Percentiles rank a stretch among this genome's conserved stretches.
Evolutionary conservation across 2,888 invertebrate genomes (phyloP).

Genomic region (Drosophila diplacantha): DNA sequence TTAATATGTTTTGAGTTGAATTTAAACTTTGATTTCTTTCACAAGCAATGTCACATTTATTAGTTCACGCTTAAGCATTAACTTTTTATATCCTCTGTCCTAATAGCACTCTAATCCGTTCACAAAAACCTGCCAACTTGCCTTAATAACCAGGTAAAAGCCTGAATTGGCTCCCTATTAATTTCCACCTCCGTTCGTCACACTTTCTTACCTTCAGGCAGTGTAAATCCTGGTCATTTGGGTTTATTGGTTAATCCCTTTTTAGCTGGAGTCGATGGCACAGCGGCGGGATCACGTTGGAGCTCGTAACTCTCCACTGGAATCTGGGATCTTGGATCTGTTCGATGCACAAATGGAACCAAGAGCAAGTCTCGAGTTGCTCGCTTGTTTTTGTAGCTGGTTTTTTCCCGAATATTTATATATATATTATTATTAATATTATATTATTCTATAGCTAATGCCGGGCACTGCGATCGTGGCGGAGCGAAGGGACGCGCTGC

Average conservation of each 20-base stretch:
- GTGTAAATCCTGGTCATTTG: conserved; percentile 53
- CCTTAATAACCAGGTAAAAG: no score
- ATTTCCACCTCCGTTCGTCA: background rate
- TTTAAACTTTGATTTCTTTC: background rate
- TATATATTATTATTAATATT: conserved; percentile 6
- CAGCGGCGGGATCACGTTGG: conserved; percentile 22
- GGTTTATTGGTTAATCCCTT: conserved; percentile 49
- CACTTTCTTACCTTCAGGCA: conserved; percentile 49
- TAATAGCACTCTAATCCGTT: conserved; percentile 1
- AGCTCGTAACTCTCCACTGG: conserved; percentile 7
- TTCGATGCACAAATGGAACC: conserved; percentile 35
- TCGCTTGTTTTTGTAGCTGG: conserved; percentile 20
- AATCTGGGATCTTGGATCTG: conserved; percentile 17
- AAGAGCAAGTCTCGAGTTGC: conserved; percentile 24
- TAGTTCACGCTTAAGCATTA: background rate
- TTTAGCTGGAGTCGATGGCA: conserved; percentile 43
- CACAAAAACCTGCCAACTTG: background rate
- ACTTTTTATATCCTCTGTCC: background rate
- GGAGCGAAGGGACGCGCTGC: conserved; percentile 33
- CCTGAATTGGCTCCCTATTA: background rate
- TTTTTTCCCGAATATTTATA: conserved; percentile 10
- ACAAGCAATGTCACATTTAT: background rate
- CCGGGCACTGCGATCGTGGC: conserved; percentile 23
- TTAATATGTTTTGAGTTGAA: background rate
- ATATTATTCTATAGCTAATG: conserved; percentile 8